Evolutionary conservation across 2,113 vertebrate species (phyloP).

Genomic region (Cichladusa arquata): DNA sequence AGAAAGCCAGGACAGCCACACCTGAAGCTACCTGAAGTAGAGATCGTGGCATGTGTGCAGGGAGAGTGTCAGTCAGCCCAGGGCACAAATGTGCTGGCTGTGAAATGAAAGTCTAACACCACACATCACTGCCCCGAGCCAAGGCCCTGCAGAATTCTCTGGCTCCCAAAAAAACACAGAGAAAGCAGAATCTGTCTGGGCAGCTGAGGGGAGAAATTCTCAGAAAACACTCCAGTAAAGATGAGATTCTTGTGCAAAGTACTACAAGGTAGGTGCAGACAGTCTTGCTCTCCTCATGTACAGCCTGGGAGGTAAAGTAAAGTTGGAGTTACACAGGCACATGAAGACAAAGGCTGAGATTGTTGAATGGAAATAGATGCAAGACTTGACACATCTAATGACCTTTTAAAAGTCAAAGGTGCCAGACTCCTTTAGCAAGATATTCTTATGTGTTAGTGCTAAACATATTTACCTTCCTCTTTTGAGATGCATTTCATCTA

Average conservation of each 20-base stretch:
- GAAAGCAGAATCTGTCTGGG: neutral
- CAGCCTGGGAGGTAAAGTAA: neutral
- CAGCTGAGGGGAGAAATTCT: neutral
- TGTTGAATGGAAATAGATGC: neutral
- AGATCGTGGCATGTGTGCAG: fast-evolving
- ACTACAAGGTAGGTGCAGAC: neutral
- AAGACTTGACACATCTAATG: neutral
- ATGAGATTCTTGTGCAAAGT: neutral
- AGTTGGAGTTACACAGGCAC: neutral
- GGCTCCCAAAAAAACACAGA: neutral
- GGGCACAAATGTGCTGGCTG: neutral
- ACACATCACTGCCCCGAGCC: neutral
- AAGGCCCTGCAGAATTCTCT: neutral
- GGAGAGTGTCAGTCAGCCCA: neutral
- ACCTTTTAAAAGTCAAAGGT: neutral
- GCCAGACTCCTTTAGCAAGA: neutral
- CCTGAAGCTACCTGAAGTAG: neutral
- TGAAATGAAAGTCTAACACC: neutral
- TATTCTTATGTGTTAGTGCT: neutral
- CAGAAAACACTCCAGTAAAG: neutral
- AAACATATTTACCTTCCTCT: neutral
- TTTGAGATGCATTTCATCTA: neutral
- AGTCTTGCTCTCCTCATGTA: neutral
- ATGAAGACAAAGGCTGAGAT: neutral
- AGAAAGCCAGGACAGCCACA: neutral